Percentiles rank a stretch among this genome's conserved stretches.
Conservation (phyloP, 2,888 invertebrate genomes). For the Parnassius glacialis region DNA sequence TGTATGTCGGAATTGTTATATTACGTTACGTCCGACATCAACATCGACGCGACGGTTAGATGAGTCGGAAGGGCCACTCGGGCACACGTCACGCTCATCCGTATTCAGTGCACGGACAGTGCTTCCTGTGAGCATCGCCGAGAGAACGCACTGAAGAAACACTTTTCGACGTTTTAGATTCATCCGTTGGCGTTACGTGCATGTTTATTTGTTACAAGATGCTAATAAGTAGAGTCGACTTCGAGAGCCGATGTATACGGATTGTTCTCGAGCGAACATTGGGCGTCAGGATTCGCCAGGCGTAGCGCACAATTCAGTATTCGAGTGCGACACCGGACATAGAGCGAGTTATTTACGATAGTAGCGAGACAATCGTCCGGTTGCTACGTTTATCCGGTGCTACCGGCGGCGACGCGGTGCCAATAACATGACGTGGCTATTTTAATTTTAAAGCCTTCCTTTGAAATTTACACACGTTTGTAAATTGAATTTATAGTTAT, state of each 20-base stretch:
- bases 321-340: conserved; percentile 72
- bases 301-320: conserved; percentile 63
- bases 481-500: conserved; percentile 51
- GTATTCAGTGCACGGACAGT: conserved; percentile 69
- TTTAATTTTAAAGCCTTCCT: conserved; percentile 72
- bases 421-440: conserved; percentile 76
- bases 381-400: conserved; percentile 75
- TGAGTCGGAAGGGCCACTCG: conserved; percentile 39
- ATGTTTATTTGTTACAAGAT: conserved; percentile 33
- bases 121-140: conserved; percentile 62
- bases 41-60: conserved; percentile 46
- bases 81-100: conserved; percentile 68
- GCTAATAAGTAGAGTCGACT: conserved; percentile 22
- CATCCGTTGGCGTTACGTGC: conserved; percentile 34
- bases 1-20: conserved; percentile 40
- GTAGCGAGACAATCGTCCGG: conserved; percentile 75
- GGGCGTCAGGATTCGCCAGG: conserved; percentile 55
- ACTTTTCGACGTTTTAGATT: conserved; percentile 42
- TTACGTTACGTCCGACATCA: conserved; percentile 37
- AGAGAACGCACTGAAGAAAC: conserved; percentile 46
- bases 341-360: conserved; percentile 76
- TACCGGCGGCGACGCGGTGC: conserved; percentile 54
- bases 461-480: conserved; percentile 71
- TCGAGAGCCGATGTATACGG: conserved; percentile 18
- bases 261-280: conserved; percentile 28